phyloP scores from a whole-genome alignment of 2,797 vertebrate species.

The Galagoides demidoff region DNA sequence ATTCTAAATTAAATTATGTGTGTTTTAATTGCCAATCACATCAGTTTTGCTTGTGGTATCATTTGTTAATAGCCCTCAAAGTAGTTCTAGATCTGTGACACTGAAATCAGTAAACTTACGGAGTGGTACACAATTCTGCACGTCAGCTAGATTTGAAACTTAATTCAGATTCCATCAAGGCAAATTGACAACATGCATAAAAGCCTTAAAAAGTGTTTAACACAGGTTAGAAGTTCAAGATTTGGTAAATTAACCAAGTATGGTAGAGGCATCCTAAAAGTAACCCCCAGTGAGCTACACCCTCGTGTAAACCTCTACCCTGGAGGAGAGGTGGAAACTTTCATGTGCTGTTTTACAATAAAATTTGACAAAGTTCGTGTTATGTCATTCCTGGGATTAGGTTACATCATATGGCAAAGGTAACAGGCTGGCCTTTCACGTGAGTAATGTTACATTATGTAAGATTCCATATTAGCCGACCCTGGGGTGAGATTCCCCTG shows the following conservation, averaged over 20 bases:
- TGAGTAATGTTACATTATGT: neutral
- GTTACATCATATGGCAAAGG: neutral
- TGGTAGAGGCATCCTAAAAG: neutral
- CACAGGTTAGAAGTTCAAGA: neutral
- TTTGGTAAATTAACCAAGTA: neutral
- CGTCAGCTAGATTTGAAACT: neutral
- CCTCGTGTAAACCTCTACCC: neutral
- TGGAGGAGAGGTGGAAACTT: neutral
- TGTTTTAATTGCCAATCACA: neutral
- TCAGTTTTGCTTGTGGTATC: neutral
- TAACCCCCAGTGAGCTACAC: neutral
- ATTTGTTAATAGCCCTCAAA: neutral
- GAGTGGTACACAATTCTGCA: neutral
- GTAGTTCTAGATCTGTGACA: neutral
- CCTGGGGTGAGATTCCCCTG: neutral
- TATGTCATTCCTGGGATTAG: neutral
- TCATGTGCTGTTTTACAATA: neutral
- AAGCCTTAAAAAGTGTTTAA: neutral
- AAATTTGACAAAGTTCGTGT: neutral
- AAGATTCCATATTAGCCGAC: neutral
- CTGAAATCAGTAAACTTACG: neutral
- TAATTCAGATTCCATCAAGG: neutral
- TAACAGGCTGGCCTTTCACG: too few species aligned
- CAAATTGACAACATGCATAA: neutral
- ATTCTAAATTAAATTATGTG: neutral